Percentiles rank a stretch among this genome's conserved stretches.
Conservation (phyloP, 2,797 vertebrate genomes). For the Chelon labrosus region DNA sequence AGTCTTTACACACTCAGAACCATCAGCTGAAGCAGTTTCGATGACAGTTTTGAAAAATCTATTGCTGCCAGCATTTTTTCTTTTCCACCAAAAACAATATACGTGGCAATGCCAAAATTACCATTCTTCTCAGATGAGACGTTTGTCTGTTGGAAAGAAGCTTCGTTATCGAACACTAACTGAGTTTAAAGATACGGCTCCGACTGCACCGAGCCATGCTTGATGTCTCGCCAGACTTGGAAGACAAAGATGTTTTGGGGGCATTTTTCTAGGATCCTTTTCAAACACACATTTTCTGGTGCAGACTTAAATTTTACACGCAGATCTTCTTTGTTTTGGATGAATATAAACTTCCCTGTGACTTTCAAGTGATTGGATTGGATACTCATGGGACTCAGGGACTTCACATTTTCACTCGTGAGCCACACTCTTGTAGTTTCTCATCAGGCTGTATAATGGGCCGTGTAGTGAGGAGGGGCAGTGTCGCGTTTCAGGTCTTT, state of each 20-base stretch:
- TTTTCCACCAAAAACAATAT: conserved; percentile 3
- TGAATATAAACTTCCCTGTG: conserved; percentile 32
- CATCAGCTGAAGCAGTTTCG: not conserved
- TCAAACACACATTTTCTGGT: conserved; percentile 32
- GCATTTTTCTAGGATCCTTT: conserved; percentile 19
- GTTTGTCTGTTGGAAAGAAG: conserved; percentile 7
- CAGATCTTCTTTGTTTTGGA: conserved; percentile 35
- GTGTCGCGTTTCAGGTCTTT: conserved; percentile 65
- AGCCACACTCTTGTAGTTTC: conserved; percentile 58
- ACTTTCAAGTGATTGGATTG: conserved; percentile 47
- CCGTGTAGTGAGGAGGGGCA: conserved; percentile 28
- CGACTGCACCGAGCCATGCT: conserved; percentile 18
- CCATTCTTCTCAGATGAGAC: conserved; percentile 26
- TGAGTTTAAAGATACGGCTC: conserved; percentile 27
- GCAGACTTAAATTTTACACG: conserved; percentile 21
- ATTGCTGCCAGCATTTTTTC: not conserved
- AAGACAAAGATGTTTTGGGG: conserved; percentile 30
- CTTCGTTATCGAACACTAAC: conserved; percentile 11
- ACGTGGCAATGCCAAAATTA: conserved; percentile 12
- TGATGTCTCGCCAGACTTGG: conserved; percentile 47
- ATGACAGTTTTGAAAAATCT: not conserved
- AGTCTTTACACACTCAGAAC: not conserved
- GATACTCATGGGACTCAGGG: conserved; percentile 30
- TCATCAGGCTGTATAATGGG: conserved; percentile 63
- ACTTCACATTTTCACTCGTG: conserved; percentile 45